Conservation (phyloP, 2,797 vertebrate species). For the Pyrrhura leucotis region DNA sequence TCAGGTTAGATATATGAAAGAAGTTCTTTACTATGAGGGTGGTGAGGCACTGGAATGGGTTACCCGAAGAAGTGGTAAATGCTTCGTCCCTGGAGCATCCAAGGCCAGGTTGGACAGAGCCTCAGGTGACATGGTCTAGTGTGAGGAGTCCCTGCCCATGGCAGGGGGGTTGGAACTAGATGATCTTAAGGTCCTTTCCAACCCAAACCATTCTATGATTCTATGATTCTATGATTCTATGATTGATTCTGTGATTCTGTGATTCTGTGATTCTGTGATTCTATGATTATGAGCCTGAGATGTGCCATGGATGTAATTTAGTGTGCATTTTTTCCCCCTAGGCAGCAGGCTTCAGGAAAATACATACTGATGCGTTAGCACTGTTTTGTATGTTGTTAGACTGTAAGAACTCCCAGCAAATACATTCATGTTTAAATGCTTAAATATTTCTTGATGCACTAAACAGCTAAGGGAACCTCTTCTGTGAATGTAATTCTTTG, state of each 20-base stretch:
- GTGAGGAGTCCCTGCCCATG: background rate
- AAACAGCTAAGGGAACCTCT: background rate
- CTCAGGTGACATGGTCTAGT: background rate
- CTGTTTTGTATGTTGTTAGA: background rate
- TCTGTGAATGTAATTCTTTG: background rate
- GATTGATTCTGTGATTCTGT: background rate
- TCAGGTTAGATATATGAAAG: background rate
- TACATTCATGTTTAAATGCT: background rate
- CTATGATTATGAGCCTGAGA: background rate
- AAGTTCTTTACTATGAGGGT: background rate
- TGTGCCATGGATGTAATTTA: background rate
- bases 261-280: background rate
- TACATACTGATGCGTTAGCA: background rate
- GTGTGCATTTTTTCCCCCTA: background rate
- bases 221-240: background rate
- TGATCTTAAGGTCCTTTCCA: background rate
- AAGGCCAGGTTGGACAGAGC: background rate
- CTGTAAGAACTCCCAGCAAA: background rate
- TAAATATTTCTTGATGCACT: rapidly evolving
- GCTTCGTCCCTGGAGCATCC: background rate
- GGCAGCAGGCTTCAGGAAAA: background rate
- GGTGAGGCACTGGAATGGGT: background rate
- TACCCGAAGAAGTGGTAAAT: background rate
- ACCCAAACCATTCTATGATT: background rate
- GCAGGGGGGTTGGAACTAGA: background rate